phyloP scores from a whole-genome alignment of 2,113 vertebrate genomes.

The Charadrius vociferus region DNA sequence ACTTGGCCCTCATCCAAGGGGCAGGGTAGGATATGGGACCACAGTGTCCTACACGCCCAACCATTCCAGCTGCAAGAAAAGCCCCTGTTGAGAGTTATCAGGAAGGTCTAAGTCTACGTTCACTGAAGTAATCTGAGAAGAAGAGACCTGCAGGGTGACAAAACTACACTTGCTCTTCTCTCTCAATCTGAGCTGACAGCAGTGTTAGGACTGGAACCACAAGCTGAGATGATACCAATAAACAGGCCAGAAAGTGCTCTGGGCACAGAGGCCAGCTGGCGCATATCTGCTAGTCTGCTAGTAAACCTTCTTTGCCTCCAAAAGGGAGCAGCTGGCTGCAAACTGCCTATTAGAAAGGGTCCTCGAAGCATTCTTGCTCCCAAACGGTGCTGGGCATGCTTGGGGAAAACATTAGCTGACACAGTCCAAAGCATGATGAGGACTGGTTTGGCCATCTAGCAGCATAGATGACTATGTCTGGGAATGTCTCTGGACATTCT shows the following conservation, averaged over 20 bases:
- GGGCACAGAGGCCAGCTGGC: not conserved
- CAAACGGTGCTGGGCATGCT: not conserved
- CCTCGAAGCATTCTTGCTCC: not conserved
- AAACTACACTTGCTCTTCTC: not conserved
- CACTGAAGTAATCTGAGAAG: not conserved
- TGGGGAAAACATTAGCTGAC: not conserved
- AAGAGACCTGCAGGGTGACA: not conserved
- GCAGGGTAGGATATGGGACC: not conserved
- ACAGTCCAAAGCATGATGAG: not conserved
- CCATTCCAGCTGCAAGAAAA: not conserved
- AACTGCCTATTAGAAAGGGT: not conserved
- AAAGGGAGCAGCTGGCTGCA: not conserved
- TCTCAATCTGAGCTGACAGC: not conserved
- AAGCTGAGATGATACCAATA: not conserved
- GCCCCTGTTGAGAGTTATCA: not conserved
- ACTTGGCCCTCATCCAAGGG: not conserved
- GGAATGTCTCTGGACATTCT: not conserved
- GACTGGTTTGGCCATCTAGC: not conserved
- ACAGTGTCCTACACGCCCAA: accelerated
- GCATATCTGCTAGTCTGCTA: not conserved
- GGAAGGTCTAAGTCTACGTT: not conserved
- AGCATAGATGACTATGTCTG: not conserved
- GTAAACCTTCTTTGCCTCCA: accelerated
- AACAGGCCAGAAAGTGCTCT: not conserved
- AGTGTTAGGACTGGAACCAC: not conserved